Conservation (phyloP, 2,888 invertebrate genomes). For the Chloroclysta siterata region DNA sequence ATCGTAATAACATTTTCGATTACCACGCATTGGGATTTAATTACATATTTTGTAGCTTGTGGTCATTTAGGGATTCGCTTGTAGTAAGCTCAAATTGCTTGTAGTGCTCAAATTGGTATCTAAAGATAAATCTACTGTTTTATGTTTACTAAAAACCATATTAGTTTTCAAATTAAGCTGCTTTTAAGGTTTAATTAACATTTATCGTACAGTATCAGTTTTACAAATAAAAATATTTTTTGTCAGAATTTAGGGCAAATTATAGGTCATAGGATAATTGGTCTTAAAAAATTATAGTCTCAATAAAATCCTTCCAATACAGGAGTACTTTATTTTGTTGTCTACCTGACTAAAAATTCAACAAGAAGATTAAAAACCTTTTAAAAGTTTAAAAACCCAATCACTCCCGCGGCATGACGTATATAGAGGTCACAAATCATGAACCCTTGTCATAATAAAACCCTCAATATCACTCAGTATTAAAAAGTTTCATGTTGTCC, state of each 20-base stretch:
- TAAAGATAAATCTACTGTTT: neutral
- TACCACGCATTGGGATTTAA: constrained; percentile 64
- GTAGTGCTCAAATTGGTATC: constrained; percentile 2
- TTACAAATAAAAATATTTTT: constrained; percentile 18
- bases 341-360: constrained; percentile 13
- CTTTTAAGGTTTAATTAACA: too few species aligned
- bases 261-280: too few species aligned
- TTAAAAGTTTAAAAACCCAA: constrained; percentile 40
- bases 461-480: constrained; percentile 47
- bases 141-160: too few species aligned
- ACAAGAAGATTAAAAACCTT: constrained; percentile 24
- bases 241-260: too few species aligned
- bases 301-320: too few species aligned
- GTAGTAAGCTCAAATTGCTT: neutral
- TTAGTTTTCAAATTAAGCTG: too few species aligned
- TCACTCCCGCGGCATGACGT: constrained; percentile 46
- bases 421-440: constrained; percentile 57
- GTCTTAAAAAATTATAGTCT: too few species aligned
- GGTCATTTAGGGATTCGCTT: constrained; percentile 3
- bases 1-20: constrained; percentile 62
- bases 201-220: too few species aligned
- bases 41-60: constrained; percentile 41
- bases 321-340: too few species aligned
- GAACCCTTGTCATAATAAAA: constrained; percentile 72
- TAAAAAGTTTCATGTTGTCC: constrained; percentile 44